phyloP scores from a whole-genome alignment of 1,140 invertebrate species.

The Steinernema feltiae region DNA sequence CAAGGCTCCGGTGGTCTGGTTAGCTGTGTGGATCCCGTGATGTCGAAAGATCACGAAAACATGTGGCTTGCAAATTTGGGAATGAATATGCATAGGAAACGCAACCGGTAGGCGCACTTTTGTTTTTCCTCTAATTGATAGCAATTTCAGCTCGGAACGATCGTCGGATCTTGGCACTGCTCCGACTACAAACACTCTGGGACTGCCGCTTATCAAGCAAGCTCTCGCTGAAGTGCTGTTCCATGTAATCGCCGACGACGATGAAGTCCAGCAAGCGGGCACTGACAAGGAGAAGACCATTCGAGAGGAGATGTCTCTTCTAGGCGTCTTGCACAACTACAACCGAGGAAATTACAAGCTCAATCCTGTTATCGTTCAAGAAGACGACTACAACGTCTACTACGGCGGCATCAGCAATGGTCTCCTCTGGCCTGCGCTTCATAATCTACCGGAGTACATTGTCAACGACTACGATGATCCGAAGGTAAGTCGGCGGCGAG shows the following conservation, averaged over 20 bases:
- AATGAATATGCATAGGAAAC: slow-evolving; percentile 51
- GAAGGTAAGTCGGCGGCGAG: slow-evolving; percentile 23
- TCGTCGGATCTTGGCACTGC: slow-evolving; percentile 31
- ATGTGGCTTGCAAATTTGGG: slow-evolving; percentile 57
- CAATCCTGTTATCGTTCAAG: slow-evolving; percentile 55
- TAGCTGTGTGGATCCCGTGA: slow-evolving; percentile 56
- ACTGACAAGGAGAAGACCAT: slow-evolving; percentile 32
- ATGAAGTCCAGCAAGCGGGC: slow-evolving; percentile 42
- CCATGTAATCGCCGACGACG: slow-evolving; percentile 55
- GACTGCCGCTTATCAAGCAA: slow-evolving; percentile 53
- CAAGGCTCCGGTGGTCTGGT: slow-evolving; percentile 56
- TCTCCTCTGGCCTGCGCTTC: slow-evolving; percentile 54
- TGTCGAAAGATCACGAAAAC: slow-evolving; percentile 54
- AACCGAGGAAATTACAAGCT: slow-evolving; percentile 55
- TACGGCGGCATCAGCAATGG: slow-evolving; percentile 57
- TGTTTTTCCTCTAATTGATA: neutral
- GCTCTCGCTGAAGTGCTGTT: slow-evolving; percentile 57
- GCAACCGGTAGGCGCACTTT: neutral
- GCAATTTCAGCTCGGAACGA: slow-evolving; percentile 30
- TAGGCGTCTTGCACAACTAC: slow-evolving; percentile 56
- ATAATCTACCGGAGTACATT: slow-evolving; percentile 58
- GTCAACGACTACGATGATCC: slow-evolving; percentile 53
- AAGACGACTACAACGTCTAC: slow-evolving; percentile 56
- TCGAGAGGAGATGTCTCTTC: slow-evolving; percentile 53
- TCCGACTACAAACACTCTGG: slow-evolving; percentile 54